These are phyloP conservation scores for Zaprionus gabonicus DNA, from an alignment of 1,140 invertebrate genomes.

Conservation along the genomic window DNA sequence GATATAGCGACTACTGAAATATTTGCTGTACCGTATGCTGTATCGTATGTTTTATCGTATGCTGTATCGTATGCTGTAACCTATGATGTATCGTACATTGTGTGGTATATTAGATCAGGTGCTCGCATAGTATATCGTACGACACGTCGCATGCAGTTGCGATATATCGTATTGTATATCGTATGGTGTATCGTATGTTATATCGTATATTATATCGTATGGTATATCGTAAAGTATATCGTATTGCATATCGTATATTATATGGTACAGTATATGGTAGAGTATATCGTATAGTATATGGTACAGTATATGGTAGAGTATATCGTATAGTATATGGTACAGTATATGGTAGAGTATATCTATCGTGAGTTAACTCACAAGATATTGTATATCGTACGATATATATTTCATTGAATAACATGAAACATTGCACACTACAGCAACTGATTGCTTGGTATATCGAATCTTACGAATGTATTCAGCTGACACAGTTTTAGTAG, in stretches of 20 bases:
- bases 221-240: too few species aligned
- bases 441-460: background rate
- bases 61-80: background rate
- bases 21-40: background rate
- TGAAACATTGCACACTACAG: background rate
- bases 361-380: too few species aligned
- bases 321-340: background rate
- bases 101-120: background rate
- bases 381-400: background rate
- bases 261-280: background rate
- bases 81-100: background rate
- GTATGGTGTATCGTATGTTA: too few species aligned
- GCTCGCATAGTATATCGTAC: background rate
- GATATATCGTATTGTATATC: too few species aligned
- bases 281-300: background rate
- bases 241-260: too few species aligned
- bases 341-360: background rate
- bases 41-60: background rate
- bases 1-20: background rate
- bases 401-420: too few species aligned
- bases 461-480: background rate
- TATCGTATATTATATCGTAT: too few species aligned
- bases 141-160: too few species aligned
- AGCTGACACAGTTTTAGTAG: constrained; percentile 37
- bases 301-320: too few species aligned